Percentiles rank a stretch among this genome's conserved stretches.
These are phyloP conservation scores for Lepidochitona cinerea DNA, from an alignment of 2,888 invertebrate genomes.

Conservation along the genomic window DNA sequence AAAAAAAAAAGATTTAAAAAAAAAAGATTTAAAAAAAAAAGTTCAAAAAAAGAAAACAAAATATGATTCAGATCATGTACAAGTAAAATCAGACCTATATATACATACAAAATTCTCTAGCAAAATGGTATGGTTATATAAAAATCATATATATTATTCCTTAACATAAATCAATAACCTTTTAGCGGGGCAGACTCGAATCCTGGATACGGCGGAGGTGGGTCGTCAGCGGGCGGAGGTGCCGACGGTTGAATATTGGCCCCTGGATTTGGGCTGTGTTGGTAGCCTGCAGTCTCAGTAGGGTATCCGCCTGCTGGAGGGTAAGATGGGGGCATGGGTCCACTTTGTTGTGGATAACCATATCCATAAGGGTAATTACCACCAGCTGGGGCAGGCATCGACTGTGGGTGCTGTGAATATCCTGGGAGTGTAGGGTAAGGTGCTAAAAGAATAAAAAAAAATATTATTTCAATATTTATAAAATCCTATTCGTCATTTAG, in stretches of 20 bases:
- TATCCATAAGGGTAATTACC: background rate
- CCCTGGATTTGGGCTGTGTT: background rate
- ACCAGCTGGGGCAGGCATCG: background rate
- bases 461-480: too few relatives aligned
- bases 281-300: background rate
- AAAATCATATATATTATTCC: too few relatives aligned
- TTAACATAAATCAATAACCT: too few relatives aligned
- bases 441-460: too few relatives aligned
- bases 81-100: too few relatives aligned
- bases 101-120: too few relatives aligned
- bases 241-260: background rate
- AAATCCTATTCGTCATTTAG: too few relatives aligned
- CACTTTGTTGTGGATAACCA: background rate
- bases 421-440: background rate
- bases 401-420: background rate
- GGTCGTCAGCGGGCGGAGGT: background rate
- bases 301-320: background rate
- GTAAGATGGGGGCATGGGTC: background rate
- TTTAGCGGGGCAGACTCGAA: background rate
- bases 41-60: too few relatives aligned
- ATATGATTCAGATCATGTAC: too few relatives aligned
- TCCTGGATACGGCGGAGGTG: background rate
- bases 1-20: too few relatives aligned
- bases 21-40: too few relatives aligned
- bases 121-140: too few relatives aligned